Evolutionary conservation across 2,113 vertebrate species (phyloP).

Genomic region (Puntigrus tetrazona): DNA sequence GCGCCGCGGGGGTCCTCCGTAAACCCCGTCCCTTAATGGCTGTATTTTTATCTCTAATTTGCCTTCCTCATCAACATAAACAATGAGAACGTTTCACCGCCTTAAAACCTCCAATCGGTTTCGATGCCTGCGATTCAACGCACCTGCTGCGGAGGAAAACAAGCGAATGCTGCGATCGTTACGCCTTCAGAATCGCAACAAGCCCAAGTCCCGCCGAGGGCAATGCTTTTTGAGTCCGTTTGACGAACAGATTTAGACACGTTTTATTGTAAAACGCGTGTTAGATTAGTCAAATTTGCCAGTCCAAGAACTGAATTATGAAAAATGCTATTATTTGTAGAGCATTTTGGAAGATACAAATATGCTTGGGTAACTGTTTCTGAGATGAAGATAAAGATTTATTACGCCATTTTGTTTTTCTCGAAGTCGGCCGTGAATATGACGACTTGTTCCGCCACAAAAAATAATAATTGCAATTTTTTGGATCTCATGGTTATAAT

Average conservation of each 20-base stretch:
- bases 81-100: neutral
- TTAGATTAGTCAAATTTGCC: neutral
- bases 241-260: neutral
- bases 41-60: constrained; percentile 51
- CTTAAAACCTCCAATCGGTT: neutral
- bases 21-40: constrained; percentile 44
- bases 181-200: neutral
- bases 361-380: neutral
- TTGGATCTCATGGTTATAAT: neutral
- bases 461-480: neutral
- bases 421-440: neutral
- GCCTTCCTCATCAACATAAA: constrained; percentile 29
- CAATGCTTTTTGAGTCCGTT: neutral
- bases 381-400: neutral
- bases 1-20: constrained; percentile 46
- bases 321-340: neutral
- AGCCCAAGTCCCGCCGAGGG: neutral
- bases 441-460: neutral
- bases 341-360: neutral
- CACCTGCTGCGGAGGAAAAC: neutral
- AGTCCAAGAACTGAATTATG: neutral
- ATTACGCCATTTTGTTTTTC: neutral
- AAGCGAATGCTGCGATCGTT: neutral
- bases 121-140: neutral
- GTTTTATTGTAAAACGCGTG: neutral